Conservation (phyloP, 1,140 invertebrate species). For the Bemisia tabaci region DNA sequence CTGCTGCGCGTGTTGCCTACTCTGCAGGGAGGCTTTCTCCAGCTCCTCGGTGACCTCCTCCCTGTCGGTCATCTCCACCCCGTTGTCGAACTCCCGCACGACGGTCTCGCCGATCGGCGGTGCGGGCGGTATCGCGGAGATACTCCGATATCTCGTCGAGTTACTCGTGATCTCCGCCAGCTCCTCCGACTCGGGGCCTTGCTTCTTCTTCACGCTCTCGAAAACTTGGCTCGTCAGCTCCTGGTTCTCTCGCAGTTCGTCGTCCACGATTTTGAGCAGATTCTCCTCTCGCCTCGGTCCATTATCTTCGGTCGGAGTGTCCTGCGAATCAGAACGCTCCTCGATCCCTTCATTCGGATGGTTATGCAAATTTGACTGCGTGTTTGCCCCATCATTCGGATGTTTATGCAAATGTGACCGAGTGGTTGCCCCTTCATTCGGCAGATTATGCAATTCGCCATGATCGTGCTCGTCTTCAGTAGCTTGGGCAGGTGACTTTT, state of each 20-base stretch:
- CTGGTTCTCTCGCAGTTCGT: background rate
- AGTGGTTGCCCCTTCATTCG: too few relatives aligned
- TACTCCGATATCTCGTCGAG: background rate
- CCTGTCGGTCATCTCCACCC: constrained; percentile 6
- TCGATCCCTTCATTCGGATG: too few relatives aligned
- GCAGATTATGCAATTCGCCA: too few relatives aligned
- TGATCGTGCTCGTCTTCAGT: too few relatives aligned
- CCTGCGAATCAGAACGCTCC: too few relatives aligned
- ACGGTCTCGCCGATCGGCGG: background rate
- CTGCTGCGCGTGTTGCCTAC: constrained; percentile 40
- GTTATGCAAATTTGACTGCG: too few relatives aligned
- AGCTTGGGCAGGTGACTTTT: too few relatives aligned
- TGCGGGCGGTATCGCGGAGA: background rate
- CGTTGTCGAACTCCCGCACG: constrained; percentile 9
- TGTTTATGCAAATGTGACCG: too few relatives aligned
- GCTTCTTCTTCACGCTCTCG: background rate
- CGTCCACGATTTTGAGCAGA: background rate
- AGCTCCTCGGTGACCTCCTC: constrained; percentile 27
- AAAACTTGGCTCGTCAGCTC: background rate
- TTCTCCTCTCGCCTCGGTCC: too few relatives aligned
- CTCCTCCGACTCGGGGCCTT: background rate
- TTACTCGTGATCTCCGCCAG: background rate
- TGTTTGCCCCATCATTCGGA: too few relatives aligned
- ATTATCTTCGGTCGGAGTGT: too few relatives aligned
- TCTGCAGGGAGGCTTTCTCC: constrained; percentile 21